These are phyloP conservation scores for Orycteropus afer DNA, from an alignment of 2,113 vertebrate genomes.

Conservation along the genomic window DNA sequence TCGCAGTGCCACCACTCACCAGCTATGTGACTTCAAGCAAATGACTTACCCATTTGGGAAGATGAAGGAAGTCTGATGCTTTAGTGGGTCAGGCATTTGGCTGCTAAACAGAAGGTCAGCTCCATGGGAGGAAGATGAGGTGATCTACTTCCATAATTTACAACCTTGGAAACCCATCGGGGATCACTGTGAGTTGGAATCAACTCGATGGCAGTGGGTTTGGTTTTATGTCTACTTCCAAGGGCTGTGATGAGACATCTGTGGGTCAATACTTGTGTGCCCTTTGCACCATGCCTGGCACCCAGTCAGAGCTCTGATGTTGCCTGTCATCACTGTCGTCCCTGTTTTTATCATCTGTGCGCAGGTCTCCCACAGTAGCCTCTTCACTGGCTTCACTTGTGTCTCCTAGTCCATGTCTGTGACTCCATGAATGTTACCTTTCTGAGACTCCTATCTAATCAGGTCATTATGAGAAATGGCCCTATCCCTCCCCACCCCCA, in stretches of 20 bases:
- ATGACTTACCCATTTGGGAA: neutral
- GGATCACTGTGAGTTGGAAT: no score
- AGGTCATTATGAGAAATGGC: conserved; percentile 1
- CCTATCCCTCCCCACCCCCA: neutral
- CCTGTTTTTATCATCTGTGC: neutral
- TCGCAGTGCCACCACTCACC: neutral
- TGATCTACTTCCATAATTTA: no score
- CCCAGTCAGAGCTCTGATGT: fast-evolving
- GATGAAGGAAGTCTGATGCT: neutral
- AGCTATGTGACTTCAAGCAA: neutral
- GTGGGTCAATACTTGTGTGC: neutral
- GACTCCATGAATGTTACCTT: neutral
- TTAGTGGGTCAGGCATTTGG: no score
- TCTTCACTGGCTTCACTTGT: neutral
- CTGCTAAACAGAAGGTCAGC: no score
- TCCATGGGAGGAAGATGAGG: no score
- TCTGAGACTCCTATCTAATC: conserved; percentile 30
- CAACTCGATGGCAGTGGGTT: no score
- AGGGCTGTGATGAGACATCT: neutral
- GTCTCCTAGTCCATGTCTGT: neutral
- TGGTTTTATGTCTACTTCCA: neutral
- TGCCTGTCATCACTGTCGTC: fast-evolving
- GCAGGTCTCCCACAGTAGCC: neutral
- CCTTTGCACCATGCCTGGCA: neutral
- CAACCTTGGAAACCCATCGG: no score